These are phyloP conservation scores for Hofmannophila pseudospretella DNA, from an alignment of 2,888 invertebrate genomes.

Conservation along the genomic window DNA sequence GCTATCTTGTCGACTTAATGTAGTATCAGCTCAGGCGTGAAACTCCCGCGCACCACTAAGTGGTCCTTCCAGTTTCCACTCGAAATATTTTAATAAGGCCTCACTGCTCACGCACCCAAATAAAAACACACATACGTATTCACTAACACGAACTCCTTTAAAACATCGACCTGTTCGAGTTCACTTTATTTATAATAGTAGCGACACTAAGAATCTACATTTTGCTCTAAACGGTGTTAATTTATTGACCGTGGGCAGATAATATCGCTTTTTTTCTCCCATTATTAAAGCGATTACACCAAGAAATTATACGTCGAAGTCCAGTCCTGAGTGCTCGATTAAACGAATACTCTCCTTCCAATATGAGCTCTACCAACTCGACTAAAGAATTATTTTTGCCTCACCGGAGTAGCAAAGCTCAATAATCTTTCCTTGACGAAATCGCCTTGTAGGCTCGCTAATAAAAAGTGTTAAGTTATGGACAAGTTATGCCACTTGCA, in stretches of 20 bases:
- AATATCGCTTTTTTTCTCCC: slow-evolving; percentile 76
- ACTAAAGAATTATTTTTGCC: slow-evolving; percentile 31
- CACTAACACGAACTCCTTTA: slow-evolving; percentile 47
- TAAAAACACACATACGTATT: slow-evolving; percentile 68
- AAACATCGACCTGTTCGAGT: slow-evolving; percentile 48
- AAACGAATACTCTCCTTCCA: slow-evolving; percentile 19
- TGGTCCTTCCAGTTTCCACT: slow-evolving; percentile 78
- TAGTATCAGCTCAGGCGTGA: slow-evolving; percentile 76
- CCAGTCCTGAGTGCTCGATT: slow-evolving; percentile 55
- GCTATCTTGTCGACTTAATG: slow-evolving; percentile 78
- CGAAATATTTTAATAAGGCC: slow-evolving; percentile 78
- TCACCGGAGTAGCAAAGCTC: slow-evolving; percentile 23
- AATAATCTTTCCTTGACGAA: slow-evolving; percentile 68
- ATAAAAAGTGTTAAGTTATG: slow-evolving; percentile 77
- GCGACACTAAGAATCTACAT: slow-evolving; percentile 76
- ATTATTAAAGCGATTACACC: slow-evolving; percentile 77
- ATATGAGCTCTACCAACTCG: slow-evolving; percentile 28
- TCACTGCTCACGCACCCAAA: slow-evolving; percentile 76
- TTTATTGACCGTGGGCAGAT: slow-evolving; percentile 78
- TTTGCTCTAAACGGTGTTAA: slow-evolving; percentile 78
- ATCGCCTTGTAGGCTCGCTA: slow-evolving; percentile 71
- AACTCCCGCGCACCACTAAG: slow-evolving; percentile 77
- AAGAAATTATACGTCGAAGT: slow-evolving; percentile 75
- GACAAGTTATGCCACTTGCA: slow-evolving; percentile 75
- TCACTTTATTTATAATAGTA: slow-evolving; percentile 74